phyloP scores from a whole-genome alignment of 2,888 invertebrate species.

The Oxycera nigricornis region DNA sequence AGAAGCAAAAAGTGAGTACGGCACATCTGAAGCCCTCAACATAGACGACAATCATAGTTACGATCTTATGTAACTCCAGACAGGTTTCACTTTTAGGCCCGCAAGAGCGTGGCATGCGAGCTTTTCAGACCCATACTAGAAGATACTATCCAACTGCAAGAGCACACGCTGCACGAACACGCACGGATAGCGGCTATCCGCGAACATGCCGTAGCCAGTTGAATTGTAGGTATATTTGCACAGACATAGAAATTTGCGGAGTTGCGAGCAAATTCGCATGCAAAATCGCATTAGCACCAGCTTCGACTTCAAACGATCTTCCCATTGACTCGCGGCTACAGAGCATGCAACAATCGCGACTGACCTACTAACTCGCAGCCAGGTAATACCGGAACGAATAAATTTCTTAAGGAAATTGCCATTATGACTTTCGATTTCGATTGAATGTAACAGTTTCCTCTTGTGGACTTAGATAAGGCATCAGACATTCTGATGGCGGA shows the following conservation, averaged over 20 bases:
- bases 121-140: background rate
- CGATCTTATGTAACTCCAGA: slow-evolving; percentile 29
- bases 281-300: slow-evolving; percentile 19
- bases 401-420: slow-evolving; percentile 25
- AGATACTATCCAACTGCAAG: slow-evolving; percentile 9
- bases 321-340: slow-evolving; percentile 2
- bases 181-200: background rate
- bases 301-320: background rate
- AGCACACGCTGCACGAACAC: background rate
- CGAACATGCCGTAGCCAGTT: background rate
- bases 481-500: too few relatives aligned
- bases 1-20: too few relatives aligned
- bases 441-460: slow-evolving; percentile 16
- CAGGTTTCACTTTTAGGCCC: slow-evolving; percentile 34
- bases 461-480: background rate
- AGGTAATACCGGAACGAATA: slow-evolving; percentile 33
- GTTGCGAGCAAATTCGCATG: slow-evolving; percentile 13
- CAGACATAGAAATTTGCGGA: slow-evolving; percentile 2
- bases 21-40: too few relatives aligned
- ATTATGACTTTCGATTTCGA: slow-evolving; percentile 14
- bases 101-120: background rate
- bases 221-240: background rate
- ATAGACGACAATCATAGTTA: slow-evolving; percentile 13
- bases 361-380: slow-evolving; percentile 25
- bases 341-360: background rate